A percentile compares a stretch with the other conserved stretches of the same genome.
Conservation (phyloP, 2,797 vertebrate species). For the Lacerta agilis region DNA sequence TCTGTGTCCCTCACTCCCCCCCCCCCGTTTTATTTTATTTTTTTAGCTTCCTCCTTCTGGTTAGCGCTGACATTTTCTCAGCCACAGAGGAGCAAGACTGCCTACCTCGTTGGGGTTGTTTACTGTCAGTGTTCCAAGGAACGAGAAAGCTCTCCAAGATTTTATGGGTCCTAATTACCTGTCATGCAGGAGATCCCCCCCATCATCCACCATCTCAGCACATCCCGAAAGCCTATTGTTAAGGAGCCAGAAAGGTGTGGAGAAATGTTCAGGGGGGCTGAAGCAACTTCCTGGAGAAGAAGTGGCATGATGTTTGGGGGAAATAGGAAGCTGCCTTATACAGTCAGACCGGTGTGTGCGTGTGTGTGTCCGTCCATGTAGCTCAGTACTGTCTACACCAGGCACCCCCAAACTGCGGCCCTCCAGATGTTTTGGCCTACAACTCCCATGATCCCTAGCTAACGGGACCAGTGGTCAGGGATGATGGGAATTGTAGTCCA, state of each 20-base stretch:
- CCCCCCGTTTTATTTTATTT: neutral
- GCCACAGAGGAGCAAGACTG: too few relatives aligned
- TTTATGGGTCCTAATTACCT: slow-evolving; percentile 17
- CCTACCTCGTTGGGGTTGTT: neutral
- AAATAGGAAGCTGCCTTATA: neutral
- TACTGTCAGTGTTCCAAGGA: neutral
- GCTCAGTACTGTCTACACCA: too few relatives aligned
- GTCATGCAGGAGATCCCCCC: neutral
- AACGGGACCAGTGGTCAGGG: too few relatives aligned
- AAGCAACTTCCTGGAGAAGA: neutral
- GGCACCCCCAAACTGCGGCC: too few relatives aligned
- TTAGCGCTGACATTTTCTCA: neutral
- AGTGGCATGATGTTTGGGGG: neutral
- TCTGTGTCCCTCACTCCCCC: neutral
- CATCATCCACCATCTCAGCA: neutral
- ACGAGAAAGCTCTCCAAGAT: neutral
- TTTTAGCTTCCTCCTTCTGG: neutral
- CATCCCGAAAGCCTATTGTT: neutral
- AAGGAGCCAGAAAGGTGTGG: neutral
- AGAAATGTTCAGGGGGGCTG: neutral
- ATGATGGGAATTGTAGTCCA: too few relatives aligned
- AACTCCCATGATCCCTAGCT: too few relatives aligned
- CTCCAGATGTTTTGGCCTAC: too few relatives aligned
- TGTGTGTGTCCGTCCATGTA: neutral
- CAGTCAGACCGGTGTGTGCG: too few relatives aligned